Evolutionary conservation across 2,888 invertebrate genomes (phyloP).

Genomic region (Morpho achilles): DNA sequence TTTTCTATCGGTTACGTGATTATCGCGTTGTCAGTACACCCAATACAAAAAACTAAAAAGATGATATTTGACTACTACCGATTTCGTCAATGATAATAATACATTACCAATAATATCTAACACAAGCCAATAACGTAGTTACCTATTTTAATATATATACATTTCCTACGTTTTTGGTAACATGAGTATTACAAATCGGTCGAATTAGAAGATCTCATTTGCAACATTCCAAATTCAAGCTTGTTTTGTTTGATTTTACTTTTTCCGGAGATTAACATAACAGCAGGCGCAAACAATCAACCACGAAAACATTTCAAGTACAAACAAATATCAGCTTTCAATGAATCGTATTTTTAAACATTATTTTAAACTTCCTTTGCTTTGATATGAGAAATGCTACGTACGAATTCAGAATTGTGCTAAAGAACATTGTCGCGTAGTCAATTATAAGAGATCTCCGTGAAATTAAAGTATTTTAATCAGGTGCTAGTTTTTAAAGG

Average conservation of each 20-base stretch:
- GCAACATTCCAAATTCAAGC: conserved; percentile 17
- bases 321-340: conserved; percentile 24
- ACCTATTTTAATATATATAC: not conserved
- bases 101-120: no score
- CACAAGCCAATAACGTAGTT: not conserved
- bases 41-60: no score
- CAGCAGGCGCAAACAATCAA: conserved; percentile 12
- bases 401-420: conserved; percentile 50
- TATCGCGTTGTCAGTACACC: no score
- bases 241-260: conserved; percentile 15
- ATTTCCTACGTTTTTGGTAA: not conserved
- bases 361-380: conserved; percentile 59
- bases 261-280: conserved; percentile 21
- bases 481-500: conserved; percentile 1
- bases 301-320: conserved; percentile 5
- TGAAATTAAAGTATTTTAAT: conserved; percentile 8
- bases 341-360: conserved; percentile 50
- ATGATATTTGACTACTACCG: no score
- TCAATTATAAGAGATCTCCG: not conserved
- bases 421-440: conserved; percentile 28
- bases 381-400: conserved; percentile 40
- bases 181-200: conserved; percentile 2
- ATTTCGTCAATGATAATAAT: no score
- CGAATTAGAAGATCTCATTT: not conserved
- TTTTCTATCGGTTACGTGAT: no score